Evolutionary conservation across 2,797 vertebrate species (phyloP).

Genomic region (Falco columbarius): DNA sequence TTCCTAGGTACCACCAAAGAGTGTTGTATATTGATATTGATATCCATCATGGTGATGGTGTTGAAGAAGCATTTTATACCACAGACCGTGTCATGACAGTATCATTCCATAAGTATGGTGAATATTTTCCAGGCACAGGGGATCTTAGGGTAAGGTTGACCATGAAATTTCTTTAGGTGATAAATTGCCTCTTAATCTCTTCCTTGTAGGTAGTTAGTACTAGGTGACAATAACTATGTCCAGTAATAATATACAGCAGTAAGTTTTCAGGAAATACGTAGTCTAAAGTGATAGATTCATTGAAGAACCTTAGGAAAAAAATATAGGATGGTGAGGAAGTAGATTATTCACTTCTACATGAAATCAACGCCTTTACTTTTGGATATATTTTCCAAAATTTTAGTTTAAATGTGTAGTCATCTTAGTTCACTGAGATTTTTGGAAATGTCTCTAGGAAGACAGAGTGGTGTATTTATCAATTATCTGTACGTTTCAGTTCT

Average conservation of each 20-base stretch:
- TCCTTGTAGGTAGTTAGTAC: background rate
- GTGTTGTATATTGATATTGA: conserved; percentile 94
- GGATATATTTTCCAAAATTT: background rate
- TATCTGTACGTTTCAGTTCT: background rate
- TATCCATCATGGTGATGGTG: conserved; percentile 93
- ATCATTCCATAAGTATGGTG: conserved; percentile 94
- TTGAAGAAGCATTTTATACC: conserved; percentile 94
- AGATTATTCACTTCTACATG: background rate
- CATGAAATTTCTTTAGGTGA: background rate
- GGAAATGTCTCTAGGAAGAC: background rate
- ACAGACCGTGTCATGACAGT: conserved; percentile 93
- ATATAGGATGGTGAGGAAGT: background rate
- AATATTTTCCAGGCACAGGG: conserved; percentile 93
- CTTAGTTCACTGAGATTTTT: background rate
- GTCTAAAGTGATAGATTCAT: background rate
- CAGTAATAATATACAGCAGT: background rate
- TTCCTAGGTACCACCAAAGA: conserved; percentile 91
- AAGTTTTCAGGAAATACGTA: background rate
- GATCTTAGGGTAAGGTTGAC: conserved; percentile 86
- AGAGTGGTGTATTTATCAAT: background rate
- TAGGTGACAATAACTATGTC: too few relatives aligned
- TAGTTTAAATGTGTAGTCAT: background rate
- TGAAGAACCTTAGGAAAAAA: background rate
- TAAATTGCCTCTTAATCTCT: background rate
- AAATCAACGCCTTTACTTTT: background rate